phyloP scores from a whole-genome alignment of 1,140 invertebrate species.

The Drosophila busckii region DNA sequence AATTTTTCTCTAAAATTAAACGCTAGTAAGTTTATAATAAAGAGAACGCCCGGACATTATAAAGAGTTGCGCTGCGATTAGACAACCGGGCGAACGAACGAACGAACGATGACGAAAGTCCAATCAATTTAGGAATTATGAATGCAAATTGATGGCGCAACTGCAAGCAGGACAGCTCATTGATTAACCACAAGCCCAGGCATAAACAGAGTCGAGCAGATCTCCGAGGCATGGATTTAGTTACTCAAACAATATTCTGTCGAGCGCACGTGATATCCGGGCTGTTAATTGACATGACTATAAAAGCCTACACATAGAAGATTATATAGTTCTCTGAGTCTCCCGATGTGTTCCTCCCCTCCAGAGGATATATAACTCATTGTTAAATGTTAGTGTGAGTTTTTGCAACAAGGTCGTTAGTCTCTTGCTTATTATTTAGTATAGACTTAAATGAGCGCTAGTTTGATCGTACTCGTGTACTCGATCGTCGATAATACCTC shows the following conservation, averaged over 20 bases:
- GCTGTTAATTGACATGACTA: too few species aligned
- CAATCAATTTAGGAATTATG: conserved; percentile 54
- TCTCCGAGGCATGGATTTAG: not conserved
- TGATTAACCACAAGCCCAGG: conserved; percentile 37
- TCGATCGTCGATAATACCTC: too few species aligned
- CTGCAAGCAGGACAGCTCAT: conserved; percentile 26
- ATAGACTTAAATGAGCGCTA: conserved; percentile 17
- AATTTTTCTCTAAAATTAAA: too few species aligned
- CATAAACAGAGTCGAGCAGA: conserved; percentile 35
- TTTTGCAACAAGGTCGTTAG: conserved; percentile 13
- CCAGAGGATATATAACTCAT: conserved; percentile 23
- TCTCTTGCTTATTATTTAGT: conserved; percentile 26
- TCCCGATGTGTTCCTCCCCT: too few species aligned
- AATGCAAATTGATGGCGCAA: conserved; percentile 55
- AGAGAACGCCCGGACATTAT: too few species aligned
- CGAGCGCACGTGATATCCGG: too few species aligned
- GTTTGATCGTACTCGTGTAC: conserved; percentile 7
- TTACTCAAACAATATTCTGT: too few species aligned
- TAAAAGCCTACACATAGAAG: too few species aligned
- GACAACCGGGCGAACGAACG: not conserved
- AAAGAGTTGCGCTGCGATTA: conserved; percentile 1
- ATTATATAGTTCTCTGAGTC: too few species aligned
- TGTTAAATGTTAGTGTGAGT: conserved; percentile 45
- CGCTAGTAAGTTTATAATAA: too few species aligned
- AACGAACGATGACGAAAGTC: not conserved